These are phyloP conservation scores for Apamea monoglypha DNA, from an alignment of 2,888 invertebrate genomes.

Conservation along the genomic window DNA sequence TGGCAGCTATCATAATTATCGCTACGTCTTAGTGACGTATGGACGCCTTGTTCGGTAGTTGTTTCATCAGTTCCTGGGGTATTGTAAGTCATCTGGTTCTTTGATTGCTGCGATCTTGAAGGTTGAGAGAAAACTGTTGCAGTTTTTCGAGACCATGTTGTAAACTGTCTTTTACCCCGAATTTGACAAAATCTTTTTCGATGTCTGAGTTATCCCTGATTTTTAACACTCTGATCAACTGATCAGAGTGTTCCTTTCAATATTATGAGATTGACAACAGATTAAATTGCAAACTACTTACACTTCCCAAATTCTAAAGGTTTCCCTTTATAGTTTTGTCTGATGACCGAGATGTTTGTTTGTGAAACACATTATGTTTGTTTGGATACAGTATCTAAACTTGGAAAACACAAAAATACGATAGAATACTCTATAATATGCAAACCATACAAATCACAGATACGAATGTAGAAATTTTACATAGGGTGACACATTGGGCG, in stretches of 20 bases:
- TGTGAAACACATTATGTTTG: too few species aligned
- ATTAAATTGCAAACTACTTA: neutral
- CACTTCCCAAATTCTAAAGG: neutral
- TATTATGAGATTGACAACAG: too few species aligned
- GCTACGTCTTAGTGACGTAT: constrained; percentile 43
- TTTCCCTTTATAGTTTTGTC: neutral
- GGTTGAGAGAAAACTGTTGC: neutral
- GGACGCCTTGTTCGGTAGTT: constrained; percentile 28
- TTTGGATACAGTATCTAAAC: neutral
- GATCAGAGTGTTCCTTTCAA: neutral
- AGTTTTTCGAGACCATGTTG: neutral
- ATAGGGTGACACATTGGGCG: neutral
- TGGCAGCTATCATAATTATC: constrained; percentile 45
- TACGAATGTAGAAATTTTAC: neutral
- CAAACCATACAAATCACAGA: neutral
- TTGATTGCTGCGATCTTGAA: constrained; percentile 28
- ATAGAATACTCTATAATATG: neutral
- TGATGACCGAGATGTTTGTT: neutral
- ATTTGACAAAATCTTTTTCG: neutral
- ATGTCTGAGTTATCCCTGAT: neutral
- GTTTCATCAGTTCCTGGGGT: constrained; percentile 31
- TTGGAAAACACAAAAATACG: neutral
- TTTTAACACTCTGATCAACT: neutral
- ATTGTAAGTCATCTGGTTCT: constrained; percentile 17
- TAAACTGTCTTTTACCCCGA: neutral